phyloP scores from a whole-genome alignment of 2,113 vertebrate species.

The Corythoichthys intestinalis region DNA sequence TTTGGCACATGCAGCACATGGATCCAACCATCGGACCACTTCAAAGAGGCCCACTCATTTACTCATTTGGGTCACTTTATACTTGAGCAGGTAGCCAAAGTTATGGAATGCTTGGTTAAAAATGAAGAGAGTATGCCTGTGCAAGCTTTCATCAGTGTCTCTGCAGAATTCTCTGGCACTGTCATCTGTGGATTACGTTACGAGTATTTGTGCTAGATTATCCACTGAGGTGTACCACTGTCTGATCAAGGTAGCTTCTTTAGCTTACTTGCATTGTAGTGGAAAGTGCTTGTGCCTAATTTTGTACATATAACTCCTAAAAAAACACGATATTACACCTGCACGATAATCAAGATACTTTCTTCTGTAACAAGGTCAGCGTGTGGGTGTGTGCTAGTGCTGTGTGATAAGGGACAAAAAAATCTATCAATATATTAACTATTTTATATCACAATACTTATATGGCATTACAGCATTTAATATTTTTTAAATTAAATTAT shows the following conservation, averaged over 20 bases:
- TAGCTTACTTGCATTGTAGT: background rate
- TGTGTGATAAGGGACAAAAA: no score
- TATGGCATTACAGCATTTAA: no score
- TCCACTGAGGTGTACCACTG: slow-evolving; percentile 7
- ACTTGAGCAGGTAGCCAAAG: slow-evolving; percentile 29
- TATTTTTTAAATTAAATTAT: no score
- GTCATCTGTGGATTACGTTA: slow-evolving; percentile 21
- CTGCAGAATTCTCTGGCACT: slow-evolving; percentile 17
- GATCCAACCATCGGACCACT: background rate
- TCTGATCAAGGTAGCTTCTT: slow-evolving; percentile 8
- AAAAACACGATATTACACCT: no score
- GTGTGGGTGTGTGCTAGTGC: no score
- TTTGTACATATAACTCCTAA: slow-evolving; percentile 14
- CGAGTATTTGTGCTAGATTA: slow-evolving; percentile 15
- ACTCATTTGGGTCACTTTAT: background rate
- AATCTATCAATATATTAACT: no score
- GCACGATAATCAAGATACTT: no score
- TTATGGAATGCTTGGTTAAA: slow-evolving; percentile 38
- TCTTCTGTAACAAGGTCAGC: no score
- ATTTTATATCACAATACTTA: no score
- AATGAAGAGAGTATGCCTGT: slow-evolving; percentile 37
- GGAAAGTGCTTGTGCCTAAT: slow-evolving; percentile 15
- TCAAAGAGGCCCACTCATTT: slow-evolving; percentile 5
- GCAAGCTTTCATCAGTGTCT: slow-evolving; percentile 36
- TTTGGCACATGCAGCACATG: background rate